Percentiles rank a stretch among this genome's conserved stretches.
Conservation (phyloP, 2,113 vertebrate species). For the human (Homo sapiens) region GRCh38 chr1:33034501-33035000, state of each 20-base stretch:
- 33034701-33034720: not conserved
- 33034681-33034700: not conserved
- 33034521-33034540: not conserved
- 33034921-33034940: too few species aligned
- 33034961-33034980: too few species aligned
- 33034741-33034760: not conserved
- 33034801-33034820: too few species aligned
- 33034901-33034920: too few species aligned
- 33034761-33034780: not conserved
- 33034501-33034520: not conserved
- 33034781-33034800: too few species aligned
- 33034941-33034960: too few species aligned
- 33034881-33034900: too few species aligned
- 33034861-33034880: too few species aligned
- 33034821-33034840: too few species aligned
- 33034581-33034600: not conserved
- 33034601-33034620: not conserved
- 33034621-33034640: constrained; percentile 6
- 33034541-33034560: not conserved
- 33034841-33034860: too few species aligned
- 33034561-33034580: not conserved
- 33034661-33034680: constrained; percentile 9
- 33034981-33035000: too few species aligned
- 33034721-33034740: constrained; percentile 15
- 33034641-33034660: not conserved